phyloP scores from a whole-genome alignment of 1,140 invertebrate species.

The Augochlora pura region DNA sequence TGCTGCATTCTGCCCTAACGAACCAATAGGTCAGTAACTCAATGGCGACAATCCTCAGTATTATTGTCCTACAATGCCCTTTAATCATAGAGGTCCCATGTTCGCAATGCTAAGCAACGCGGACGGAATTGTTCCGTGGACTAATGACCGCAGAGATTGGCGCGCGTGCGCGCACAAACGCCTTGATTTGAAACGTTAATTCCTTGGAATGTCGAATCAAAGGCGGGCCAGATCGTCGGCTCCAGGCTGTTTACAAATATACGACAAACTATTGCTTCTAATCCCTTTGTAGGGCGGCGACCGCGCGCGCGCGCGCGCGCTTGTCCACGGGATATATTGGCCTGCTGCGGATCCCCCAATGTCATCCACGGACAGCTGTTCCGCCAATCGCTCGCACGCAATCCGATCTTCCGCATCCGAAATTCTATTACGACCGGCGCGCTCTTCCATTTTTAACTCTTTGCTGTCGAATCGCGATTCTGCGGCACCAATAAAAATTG shows the following conservation, averaged over 20 bases:
- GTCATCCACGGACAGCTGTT: not conserved
- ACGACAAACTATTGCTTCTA: not conserved
- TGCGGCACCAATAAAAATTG: no score
- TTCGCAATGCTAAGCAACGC: slow-evolving; percentile 44
- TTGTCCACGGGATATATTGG: no score
- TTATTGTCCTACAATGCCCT: slow-evolving; percentile 60
- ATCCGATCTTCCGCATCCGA: no score
- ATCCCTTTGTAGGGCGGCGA: not conserved
- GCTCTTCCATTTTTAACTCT: no score
- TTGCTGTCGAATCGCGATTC: no score
- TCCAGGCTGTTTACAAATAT: not conserved
- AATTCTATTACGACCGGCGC: no score
- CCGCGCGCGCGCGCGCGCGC: not conserved
- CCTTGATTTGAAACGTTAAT: slow-evolving; percentile 10
- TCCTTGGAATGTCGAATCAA: not conserved
- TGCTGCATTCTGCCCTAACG: slow-evolving; percentile 88
- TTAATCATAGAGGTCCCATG: slow-evolving; percentile 56
- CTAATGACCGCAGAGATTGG: slow-evolving; percentile 24
- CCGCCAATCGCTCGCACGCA: no score
- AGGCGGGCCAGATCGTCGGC: not conserved
- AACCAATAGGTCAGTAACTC: slow-evolving; percentile 79
- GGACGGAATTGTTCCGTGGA: slow-evolving; percentile 21
- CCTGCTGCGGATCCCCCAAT: not conserved
- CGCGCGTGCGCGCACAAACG: slow-evolving; percentile 22
- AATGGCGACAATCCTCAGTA: slow-evolving; percentile 68